A percentile compares a stretch with the other conserved stretches of the same genome.
Conservation (phyloP, 1,140 invertebrate species). For the Platorchestia sp. region DNA sequence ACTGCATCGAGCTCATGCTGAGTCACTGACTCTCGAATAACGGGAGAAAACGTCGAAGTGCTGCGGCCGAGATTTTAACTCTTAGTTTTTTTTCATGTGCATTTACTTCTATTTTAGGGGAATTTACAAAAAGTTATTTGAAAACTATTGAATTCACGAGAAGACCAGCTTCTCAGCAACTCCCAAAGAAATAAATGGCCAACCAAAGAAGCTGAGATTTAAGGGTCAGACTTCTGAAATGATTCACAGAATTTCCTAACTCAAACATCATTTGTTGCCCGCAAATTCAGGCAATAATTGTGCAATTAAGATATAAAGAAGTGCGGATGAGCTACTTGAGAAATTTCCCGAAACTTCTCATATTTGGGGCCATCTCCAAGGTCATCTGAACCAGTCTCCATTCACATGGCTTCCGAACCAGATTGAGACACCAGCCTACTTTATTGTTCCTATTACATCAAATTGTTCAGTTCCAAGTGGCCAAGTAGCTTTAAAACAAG, state of each 20-base stretch:
- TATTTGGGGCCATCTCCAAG: neutral
- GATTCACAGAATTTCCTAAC: neutral
- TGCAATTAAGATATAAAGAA: neutral
- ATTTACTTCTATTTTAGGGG: neutral
- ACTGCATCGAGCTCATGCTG: neutral
- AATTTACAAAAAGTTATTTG: neutral
- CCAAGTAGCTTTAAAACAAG: neutral
- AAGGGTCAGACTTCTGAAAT: neutral
- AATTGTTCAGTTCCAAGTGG: neutral
- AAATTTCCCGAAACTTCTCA: neutral
- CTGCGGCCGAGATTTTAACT: neutral
- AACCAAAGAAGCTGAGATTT: neutral
- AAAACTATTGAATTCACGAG: neutral
- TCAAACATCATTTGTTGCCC: neutral
- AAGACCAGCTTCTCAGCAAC: neutral
- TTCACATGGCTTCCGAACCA: neutral
- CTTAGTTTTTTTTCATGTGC: neutral
- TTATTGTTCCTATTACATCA: neutral
- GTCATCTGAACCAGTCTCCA: neutral
- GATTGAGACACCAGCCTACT: neutral
- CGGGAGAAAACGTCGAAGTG: neutral
- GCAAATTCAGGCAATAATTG: neutral
- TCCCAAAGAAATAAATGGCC: neutral
- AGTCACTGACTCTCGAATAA: neutral
- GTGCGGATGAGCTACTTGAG: no score